Percentiles rank a stretch among this genome's conserved stretches.
phyloP scores from a whole-genome alignment of 2,797 vertebrate species.

The Gouania willdenowi region DNA sequence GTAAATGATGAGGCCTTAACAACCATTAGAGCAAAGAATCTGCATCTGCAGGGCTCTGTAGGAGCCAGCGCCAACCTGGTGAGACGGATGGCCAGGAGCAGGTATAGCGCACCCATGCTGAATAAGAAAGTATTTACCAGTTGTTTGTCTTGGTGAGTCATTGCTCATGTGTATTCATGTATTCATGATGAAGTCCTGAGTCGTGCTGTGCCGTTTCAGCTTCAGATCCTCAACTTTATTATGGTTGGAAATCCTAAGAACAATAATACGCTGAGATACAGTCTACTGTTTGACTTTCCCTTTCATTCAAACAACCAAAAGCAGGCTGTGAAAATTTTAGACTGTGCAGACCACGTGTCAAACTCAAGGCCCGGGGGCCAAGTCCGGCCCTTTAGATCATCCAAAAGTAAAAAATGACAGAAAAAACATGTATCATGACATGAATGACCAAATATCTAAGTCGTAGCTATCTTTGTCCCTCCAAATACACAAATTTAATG shows the following conservation, averaged over 20 bases:
- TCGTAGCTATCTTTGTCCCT: too few relatives aligned
- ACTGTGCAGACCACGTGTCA: too few relatives aligned
- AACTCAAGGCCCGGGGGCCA: too few relatives aligned
- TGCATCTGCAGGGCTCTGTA: slow-evolving; percentile 43
- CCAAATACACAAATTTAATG: too few relatives aligned
- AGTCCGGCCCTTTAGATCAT: too few relatives aligned
- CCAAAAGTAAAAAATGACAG: too few relatives aligned
- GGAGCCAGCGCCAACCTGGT: slow-evolving; percentile 31
- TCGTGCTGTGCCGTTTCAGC: slow-evolving; percentile 15
- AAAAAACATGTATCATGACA: too few relatives aligned
- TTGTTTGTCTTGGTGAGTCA: slow-evolving; percentile 54
- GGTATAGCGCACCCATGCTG: slow-evolving; percentile 39
- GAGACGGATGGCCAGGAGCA: slow-evolving; percentile 50
- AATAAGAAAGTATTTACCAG: slow-evolving; percentile 63
- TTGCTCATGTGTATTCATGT: slow-evolving; percentile 49
- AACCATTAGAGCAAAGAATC: slow-evolving; percentile 43
- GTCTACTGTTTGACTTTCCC: too few relatives aligned
- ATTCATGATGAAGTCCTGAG: slow-evolving; percentile 27
- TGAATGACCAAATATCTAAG: too few relatives aligned
- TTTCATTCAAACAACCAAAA: too few relatives aligned
- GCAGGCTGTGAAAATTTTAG: too few relatives aligned
- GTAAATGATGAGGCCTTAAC: slow-evolving; percentile 57
- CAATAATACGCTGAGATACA: too few relatives aligned
- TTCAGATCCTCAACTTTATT: slow-evolving; percentile 9
- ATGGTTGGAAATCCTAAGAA: slow-evolving; percentile 1